Evolutionary conservation across 2,888 invertebrate genomes (phyloP), one percentile per base, ranked within the genome.

Genomic region (Dromius quadrimaculatus): DNA sequence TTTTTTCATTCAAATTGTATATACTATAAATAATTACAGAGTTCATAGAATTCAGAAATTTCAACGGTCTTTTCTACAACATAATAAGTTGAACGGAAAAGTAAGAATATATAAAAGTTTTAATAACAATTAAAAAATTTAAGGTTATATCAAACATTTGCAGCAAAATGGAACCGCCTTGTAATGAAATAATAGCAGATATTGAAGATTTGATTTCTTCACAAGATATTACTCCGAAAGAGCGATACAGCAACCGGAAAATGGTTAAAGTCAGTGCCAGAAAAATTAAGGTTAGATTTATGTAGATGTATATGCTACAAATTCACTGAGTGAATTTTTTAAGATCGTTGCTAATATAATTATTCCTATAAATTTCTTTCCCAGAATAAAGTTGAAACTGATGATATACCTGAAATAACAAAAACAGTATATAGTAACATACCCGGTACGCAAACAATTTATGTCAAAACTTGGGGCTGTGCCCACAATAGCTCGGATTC

Each of bases 401-500:
- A 72, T 66, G 64, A 64, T 36, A 34, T 41, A 54, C 19, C 47
- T 23, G 54, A 64, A 43, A 36, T 62, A 36, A 47, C 61, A 43
- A 68, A 71, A 34, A 28, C 57, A 47, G 34, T 43, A 1, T 50
- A 63, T 15, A 68, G 61, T 50, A 81, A 82, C 71, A 83, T 87
- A 76, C 85, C 85, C 79, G 94, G 95, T 0, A 93, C 93, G 0
- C 90, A 93, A 81, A 89, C 85, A 45, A 88, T 96, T 47, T 95
- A 90, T 77, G 87, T 97, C 1, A 95, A 95, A 83, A 98, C 97
- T 70, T 98, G 97, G 98, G 98, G 98, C 2, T 98, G 98, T 81
- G 93, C 97, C 0, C 98, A 99, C 84, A 99, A 99, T 82, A 97
- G 90, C 81, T 97, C 97, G 0, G 98, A 99, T 81, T 93, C 95